Base-by-base conservation (phyloP, 2,888 invertebrate genomes). In the Parelbella ahira region DNA sequence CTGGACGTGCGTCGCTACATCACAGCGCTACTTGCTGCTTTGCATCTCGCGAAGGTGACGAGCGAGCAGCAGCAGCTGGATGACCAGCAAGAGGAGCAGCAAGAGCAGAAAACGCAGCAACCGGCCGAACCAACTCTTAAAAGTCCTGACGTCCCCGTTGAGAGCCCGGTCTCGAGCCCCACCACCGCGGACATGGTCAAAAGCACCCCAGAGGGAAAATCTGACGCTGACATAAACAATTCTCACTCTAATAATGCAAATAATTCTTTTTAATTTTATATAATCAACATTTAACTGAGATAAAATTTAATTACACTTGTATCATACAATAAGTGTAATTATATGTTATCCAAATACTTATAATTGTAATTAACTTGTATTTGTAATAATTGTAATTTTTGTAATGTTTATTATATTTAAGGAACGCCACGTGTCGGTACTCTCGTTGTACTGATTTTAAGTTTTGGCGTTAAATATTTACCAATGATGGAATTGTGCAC, bases 31-130 rank as follows among this genome's bases (percentile, higher is more conserved):
- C 60, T 87, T 2, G 86, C 86, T 0, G 86, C 84, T 0, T 58
- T 87, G 1, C 86, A 87, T 53, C 74, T 87, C 13, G 84, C 86
- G 11, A 71, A 61, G 28, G 84, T 82, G 10, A 86, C 84, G 30
- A 72, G 71, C 49, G 64, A 75, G 44, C 75, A 82, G 50, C 66
- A 71, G 43, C 47, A 47, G n/a, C 66, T n/a, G n/a, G n/a, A 66
- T 29, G 55, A 63, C 3, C 11, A 37, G 8, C 19, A 27, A 11
- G 24, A 21, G 7, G 2, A 15, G 19, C 20, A 10, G 12, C 24
- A 36, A n/a, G n/a, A n/a, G n/a, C n/a, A n/a, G n/a, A n/a, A n/a
- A n/a, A n/a, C n/a, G 25, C 25, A 21, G 7, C 7, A 11, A 46
- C 57, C n/a, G 50, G 60, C 18, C 52, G 53, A 10, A 39, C 53